Evolutionary conservation across 2,888 invertebrate species (phyloP).

Genomic region (Sphaerophoria taeniata): DNA sequence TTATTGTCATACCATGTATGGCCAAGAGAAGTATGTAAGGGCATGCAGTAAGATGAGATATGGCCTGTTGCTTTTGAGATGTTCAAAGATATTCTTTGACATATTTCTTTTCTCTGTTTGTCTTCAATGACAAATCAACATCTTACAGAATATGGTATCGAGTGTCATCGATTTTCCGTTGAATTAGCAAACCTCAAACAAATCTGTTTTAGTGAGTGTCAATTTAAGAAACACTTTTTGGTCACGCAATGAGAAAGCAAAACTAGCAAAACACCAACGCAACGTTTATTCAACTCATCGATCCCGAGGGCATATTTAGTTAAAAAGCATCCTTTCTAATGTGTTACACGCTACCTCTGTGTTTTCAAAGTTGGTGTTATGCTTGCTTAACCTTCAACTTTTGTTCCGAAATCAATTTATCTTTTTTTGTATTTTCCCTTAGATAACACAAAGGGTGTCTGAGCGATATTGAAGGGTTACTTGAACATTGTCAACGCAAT

Average conservation of each 20-base stretch:
- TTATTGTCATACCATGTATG: too few relatives aligned
- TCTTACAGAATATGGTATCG: neutral
- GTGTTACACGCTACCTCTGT: constrained; percentile 28
- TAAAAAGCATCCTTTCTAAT: constrained; percentile 24
- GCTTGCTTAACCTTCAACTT: constrained; percentile 25
- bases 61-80: too few relatives aligned
- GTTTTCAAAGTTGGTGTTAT: neutral
- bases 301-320: constrained; percentile 46
- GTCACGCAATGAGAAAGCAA: constrained; percentile 54
- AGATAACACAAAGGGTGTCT: too few relatives aligned
- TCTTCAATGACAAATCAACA: too few relatives aligned
- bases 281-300: constrained; percentile 37
- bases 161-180: constrained; percentile 39
- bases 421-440: too few relatives aligned
- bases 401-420: constrained; percentile 28
- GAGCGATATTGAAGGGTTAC: too few relatives aligned
- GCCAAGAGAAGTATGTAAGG: too few relatives aligned
- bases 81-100: too few relatives aligned
- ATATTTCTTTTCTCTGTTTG: too few relatives aligned
- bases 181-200: constrained; percentile 33
- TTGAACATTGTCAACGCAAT: too few relatives aligned
- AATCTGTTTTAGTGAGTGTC: constrained; percentile 67
- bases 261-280: constrained; percentile 12
- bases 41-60: too few relatives aligned
- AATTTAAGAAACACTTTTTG: constrained; percentile 45